phyloP scores from a whole-genome alignment of 2,797 vertebrate genomes.

The Acipenser transmontanus region DNA sequence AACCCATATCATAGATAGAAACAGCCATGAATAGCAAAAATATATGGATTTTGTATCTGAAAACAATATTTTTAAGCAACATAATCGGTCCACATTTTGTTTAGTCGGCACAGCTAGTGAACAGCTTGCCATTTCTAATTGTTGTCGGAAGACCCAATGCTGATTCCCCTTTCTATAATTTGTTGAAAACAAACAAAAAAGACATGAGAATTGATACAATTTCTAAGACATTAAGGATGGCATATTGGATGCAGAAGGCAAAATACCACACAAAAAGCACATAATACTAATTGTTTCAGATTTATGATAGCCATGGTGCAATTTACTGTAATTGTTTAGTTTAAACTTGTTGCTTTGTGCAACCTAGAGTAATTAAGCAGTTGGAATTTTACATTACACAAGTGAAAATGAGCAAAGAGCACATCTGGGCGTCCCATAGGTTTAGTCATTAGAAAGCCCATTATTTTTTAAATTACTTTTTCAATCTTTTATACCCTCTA shows the following conservation, averaged over 20 bases:
- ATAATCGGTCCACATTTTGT: no score
- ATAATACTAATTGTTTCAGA: slow-evolving; percentile 10
- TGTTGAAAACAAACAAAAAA: not conserved
- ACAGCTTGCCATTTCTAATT: no score
- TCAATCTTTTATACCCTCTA: slow-evolving; percentile 79
- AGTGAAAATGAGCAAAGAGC: slow-evolving; percentile 82
- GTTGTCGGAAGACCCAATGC: no score
- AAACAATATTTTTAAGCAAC: no score
- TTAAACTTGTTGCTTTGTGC: slow-evolving; percentile 75
- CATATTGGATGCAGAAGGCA: not conserved
- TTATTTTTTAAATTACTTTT: slow-evolving; percentile 87
- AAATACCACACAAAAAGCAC: slow-evolving; percentile 3
- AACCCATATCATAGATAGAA: no score
- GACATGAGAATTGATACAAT: no score
- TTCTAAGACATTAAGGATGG: not conserved
- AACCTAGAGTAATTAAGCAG: slow-evolving; percentile 80
- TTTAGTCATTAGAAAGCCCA: slow-evolving; percentile 85
- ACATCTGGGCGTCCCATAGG: slow-evolving; percentile 80
- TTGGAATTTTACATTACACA: slow-evolving; percentile 80
- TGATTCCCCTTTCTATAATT: not conserved
- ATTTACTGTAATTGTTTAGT: slow-evolving; percentile 67
- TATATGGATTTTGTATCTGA: no score
- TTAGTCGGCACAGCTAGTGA: no score
- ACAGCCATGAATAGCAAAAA: no score
- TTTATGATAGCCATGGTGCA: slow-evolving; percentile 43